A percentile compares a stretch with the other conserved stretches of the same genome.
phyloP scores from a whole-genome alignment of 2,888 invertebrate genomes.

The Drosophila greeni region DNA sequence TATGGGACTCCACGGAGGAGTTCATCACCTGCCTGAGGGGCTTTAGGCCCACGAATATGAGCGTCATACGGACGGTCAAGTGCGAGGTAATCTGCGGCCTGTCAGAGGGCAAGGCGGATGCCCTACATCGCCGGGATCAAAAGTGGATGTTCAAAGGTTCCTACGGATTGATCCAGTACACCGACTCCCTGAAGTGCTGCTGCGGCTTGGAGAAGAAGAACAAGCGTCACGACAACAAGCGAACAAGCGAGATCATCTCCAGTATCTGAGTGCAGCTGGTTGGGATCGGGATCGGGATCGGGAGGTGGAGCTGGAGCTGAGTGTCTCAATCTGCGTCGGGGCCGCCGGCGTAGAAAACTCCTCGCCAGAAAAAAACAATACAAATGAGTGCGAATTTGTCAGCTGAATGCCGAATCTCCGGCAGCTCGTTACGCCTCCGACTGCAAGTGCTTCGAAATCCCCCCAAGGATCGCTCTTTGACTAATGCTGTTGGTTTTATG shows the following conservation, averaged over 20 bases:
- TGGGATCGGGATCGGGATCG: slow-evolving; percentile 3
- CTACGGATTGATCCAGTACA: slow-evolving; percentile 87
- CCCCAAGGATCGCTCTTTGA: slow-evolving; percentile 53
- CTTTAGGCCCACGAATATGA: slow-evolving; percentile 90
- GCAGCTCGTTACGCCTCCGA: slow-evolving; percentile 67
- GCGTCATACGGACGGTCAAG: slow-evolving; percentile 93
- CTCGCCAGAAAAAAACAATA: slow-evolving; percentile 23
- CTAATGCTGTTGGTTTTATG: slow-evolving; percentile 72
- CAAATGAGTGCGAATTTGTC: slow-evolving; percentile 75
- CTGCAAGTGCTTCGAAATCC: slow-evolving; percentile 15
- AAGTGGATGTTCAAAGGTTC: slow-evolving; percentile 92
- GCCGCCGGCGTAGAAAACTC: slow-evolving; percentile 51
- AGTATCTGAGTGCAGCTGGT: slow-evolving; percentile 7
- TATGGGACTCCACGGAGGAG: slow-evolving; percentile 86
- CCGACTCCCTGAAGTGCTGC: slow-evolving; percentile 60
- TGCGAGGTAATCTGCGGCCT: slow-evolving; percentile 92
- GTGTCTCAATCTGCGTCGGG: slow-evolving; percentile 66
- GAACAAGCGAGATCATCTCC: no score
- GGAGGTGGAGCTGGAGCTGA: background rate
- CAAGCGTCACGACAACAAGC: no score
- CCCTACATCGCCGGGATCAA: slow-evolving; percentile 80
- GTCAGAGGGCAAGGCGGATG: slow-evolving; percentile 82
- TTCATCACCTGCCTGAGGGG: slow-evolving; percentile 81
- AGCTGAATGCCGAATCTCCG: slow-evolving; percentile 53
- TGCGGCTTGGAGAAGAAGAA: slow-evolving; percentile 22